These are phyloP conservation scores for Montipora cactus DNA, from an alignment of 64 coral and sea anemone species.

Conservation along the genomic window DNA sequence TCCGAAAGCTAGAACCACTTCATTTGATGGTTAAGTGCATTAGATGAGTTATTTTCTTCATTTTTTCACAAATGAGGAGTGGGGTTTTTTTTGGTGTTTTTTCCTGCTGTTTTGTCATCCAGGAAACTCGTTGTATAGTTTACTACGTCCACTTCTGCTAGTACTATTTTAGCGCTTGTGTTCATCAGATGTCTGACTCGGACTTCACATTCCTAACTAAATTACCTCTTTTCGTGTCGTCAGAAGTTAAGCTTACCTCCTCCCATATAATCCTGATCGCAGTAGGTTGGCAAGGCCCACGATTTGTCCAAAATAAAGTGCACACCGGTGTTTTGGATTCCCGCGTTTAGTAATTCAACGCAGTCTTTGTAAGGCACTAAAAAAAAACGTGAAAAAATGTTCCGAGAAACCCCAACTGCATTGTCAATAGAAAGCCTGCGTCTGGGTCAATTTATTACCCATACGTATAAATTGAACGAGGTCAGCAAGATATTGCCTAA, in stretches of 20 bases:
- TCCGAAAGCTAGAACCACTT: too few relatives aligned
- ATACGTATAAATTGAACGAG: too few relatives aligned
- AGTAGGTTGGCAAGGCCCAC: neutral
- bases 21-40: too few relatives aligned
- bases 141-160: neutral
- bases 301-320: neutral
- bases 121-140: neutral
- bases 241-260: conserved; percentile 2
- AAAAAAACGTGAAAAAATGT: neutral
- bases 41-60: too few relatives aligned
- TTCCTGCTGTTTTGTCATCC: too few relatives aligned
- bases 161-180: neutral
- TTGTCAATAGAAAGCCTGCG: too few relatives aligned
- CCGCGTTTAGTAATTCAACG: neutral
- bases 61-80: too few relatives aligned
- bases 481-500: too few relatives aligned
- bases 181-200: neutral
- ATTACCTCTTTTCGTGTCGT: too few relatives aligned
- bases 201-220: neutral
- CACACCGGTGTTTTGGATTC: neutral
- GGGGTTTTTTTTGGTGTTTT: too few relatives aligned
- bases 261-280: conserved; percentile 31
- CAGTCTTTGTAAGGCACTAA: conserved; percentile 3
- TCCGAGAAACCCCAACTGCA: too few relatives aligned
- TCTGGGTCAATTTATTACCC: too few relatives aligned